phyloP scores from a whole-genome alignment of 2,888 invertebrate genomes.

The Drosophila rellima region DNA sequence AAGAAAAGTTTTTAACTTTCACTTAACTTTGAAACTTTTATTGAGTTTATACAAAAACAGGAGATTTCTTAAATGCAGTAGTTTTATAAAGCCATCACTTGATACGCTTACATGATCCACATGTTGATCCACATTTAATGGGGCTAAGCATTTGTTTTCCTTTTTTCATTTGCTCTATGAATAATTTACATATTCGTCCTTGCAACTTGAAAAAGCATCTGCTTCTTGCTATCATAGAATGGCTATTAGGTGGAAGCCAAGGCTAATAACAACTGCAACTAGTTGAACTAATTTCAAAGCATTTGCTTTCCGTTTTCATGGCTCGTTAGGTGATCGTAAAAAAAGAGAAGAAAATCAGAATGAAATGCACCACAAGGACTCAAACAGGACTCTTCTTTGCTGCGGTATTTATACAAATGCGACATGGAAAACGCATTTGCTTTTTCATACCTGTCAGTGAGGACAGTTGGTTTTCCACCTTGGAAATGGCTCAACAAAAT shows the following conservation, averaged over 20 bases:
- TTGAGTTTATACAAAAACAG: slow-evolving; percentile 6
- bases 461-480: slow-evolving; percentile 17
- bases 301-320: slow-evolving; percentile 27
- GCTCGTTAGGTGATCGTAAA: slow-evolving; percentile 53
- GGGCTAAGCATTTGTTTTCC: not conserved
- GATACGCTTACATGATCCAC: not conserved
- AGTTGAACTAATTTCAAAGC: slow-evolving; percentile 18
- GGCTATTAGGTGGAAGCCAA: slow-evolving; percentile 13
- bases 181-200: not conserved
- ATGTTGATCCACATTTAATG: not conserved
- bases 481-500: slow-evolving; percentile 20
- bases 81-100: slow-evolving; percentile 1
- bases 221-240: not conserved
- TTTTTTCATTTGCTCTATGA: too few relatives aligned
- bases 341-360: slow-evolving; percentile 8
- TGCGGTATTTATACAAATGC: slow-evolving; percentile 39
- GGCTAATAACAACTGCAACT: slow-evolving; percentile 18
- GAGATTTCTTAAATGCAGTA: not conserved
- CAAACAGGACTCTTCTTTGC: slow-evolving; percentile 17
- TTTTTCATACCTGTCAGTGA: slow-evolving; percentile 18
- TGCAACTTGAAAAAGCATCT: slow-evolving; percentile 2
- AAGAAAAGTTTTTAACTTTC: slow-evolving; percentile 29
- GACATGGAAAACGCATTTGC: slow-evolving; percentile 71
- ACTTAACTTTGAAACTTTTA: slow-evolving; percentile 25
- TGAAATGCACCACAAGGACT: slow-evolving; percentile 1